A percentile compares a stretch with the other conserved stretches of the same genome.
Evolutionary conservation across 2,113 vertebrate genomes (phyloP).

Genomic region (Fregata magnificens): DNA sequence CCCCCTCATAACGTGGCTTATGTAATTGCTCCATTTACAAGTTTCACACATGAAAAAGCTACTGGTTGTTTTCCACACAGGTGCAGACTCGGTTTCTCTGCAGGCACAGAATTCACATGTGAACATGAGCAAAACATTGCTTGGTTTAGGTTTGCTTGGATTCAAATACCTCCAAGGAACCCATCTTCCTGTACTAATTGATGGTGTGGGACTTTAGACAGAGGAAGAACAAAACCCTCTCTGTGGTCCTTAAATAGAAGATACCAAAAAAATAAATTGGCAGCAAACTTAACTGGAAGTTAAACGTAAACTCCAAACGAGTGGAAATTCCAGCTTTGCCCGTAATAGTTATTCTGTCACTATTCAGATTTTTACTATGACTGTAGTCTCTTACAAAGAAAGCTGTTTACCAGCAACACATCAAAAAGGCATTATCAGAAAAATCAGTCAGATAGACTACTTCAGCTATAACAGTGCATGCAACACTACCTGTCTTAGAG

Average conservation of each 20-base stretch:
- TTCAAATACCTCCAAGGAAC: neutral
- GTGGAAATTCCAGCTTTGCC: neutral
- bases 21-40: neutral
- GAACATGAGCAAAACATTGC: neutral
- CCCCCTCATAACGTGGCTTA: neutral
- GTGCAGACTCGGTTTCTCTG: neutral
- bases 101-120: neutral
- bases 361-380: neutral
- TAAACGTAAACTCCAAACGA: neutral
- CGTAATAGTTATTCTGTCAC: neutral
- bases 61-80: neutral
- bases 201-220: neutral
- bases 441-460: neutral
- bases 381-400: neutral
- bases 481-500: neutral
- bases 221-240: neutral
- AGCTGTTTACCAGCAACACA: neutral
- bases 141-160: neutral
- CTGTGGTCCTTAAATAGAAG: neutral
- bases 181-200: neutral
- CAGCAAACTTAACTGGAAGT: neutral
- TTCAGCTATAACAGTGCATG: neutral
- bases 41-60: neutral
- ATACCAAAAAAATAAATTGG: neutral
- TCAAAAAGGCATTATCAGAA: neutral